Conservation (phyloP, 2,113 vertebrate species). For the Cavia aperea region DNA sequence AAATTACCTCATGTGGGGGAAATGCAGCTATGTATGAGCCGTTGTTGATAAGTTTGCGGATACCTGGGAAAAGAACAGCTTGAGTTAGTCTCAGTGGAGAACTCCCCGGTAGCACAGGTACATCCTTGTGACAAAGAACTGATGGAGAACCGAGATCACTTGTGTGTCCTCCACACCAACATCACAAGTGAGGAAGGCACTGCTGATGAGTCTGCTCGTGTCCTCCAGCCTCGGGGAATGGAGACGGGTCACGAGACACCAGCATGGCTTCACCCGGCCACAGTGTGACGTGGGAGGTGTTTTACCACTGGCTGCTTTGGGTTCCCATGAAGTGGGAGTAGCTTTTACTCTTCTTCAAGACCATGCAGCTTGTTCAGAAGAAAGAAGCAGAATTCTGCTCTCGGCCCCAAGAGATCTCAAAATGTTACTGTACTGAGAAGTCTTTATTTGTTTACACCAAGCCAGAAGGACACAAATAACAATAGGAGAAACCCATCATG, state of each 20-base stretch:
- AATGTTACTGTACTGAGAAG: neutral
- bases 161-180: neutral
- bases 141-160: neutral
- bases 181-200: accelerated
- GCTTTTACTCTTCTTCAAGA: neutral
- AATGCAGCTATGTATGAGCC: constrained; percentile 96
- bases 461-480: neutral
- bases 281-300: neutral
- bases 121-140: neutral
- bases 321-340: neutral
- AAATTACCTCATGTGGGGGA: constrained; percentile 94
- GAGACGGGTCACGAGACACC: neutral
- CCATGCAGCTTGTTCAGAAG: neutral
- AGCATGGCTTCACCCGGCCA: neutral
- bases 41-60: constrained; percentile 92
- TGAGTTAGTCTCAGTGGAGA: neutral
- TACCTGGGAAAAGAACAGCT: constrained; percentile 80
- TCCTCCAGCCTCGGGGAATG: neutral
- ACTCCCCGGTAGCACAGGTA: neutral
- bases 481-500: neutral
- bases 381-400: neutral
- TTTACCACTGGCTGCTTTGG: neutral
- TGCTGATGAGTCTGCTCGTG: neutral
- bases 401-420: neutral
- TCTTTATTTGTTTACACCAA: neutral